Evolutionary conservation across 1,140 invertebrate genomes (phyloP), one percentile per base, ranked within the genome.

Genomic region (Polyergus mexicanus): DNA sequence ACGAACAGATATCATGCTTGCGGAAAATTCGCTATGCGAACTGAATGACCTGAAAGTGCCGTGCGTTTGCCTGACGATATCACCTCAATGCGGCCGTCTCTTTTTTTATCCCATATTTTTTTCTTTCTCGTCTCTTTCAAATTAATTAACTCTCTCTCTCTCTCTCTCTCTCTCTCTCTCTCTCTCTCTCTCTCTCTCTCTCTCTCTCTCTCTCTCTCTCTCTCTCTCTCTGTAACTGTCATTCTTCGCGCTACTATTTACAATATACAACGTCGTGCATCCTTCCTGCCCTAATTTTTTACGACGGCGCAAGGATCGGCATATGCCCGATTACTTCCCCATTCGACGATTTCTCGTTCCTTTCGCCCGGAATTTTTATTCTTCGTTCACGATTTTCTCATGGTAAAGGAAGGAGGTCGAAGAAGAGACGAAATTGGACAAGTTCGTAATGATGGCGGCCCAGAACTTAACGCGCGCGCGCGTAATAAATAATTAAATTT

Each of bases 211-310:
- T 90, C 89, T 89, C 68, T 89, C 58, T 78, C 71, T 90, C 89
- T 89, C 68, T 89, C 58, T 78, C 47, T 89, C 84, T 87, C 88
- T 87, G 75, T 89, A 90, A 90, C 85, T 76, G 81, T 90, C 89
- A 35, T 81, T 35, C 86, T 94, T 89, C 92, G 86, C 91, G 88
- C 93, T 93, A 95, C 90, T 95, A 95, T 95, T 94, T 95, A 95
- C 94, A 95, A 95, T 94, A 92, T 95, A 95, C 94, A 95, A 91
- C 92, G 86, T 90, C 47, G 88, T 93, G 76, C 92, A 76, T 92
- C 87, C 92, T 92, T 93, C 91, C 90, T 93, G 94, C 90, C 92
- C 92, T 94, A 94, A 91, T 90, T 93, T 92, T 87, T 81, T 72
- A 72, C 87, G 90, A 87, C 86, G 84, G 75, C 80, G 75, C 44